Evolutionary conservation across 1,140 invertebrate species (phyloP).

Genomic region (Philaenus spumarius): DNA sequence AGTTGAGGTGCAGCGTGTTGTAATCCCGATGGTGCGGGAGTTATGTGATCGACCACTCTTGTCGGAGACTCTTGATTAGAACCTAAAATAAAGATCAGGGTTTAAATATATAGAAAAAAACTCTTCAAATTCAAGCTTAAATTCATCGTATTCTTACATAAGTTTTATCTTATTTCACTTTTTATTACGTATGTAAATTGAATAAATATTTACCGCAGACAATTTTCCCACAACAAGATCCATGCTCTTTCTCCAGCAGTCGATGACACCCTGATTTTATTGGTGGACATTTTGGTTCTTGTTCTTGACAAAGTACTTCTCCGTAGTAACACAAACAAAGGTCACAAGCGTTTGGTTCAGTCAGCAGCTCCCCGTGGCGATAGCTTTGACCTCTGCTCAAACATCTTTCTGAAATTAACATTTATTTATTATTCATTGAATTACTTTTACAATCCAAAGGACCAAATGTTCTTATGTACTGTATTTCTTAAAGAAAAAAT

Average conservation of each 20-base stretch:
- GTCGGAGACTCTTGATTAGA: slow-evolving; percentile 41
- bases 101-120: too few species aligned
- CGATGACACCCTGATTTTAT: slow-evolving; percentile 43
- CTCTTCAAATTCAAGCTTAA: too few species aligned
- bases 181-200: too few species aligned
- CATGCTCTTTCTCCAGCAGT: slow-evolving; percentile 34
- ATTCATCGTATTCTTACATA: too few species aligned
- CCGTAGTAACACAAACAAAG: slow-evolving; percentile 50
- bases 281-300: slow-evolving; percentile 44
- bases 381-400: slow-evolving; percentile 40
- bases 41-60: slow-evolving; percentile 38
- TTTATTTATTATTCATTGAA: too few species aligned
- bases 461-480: too few species aligned
- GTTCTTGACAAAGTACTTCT: slow-evolving; percentile 46
- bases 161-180: too few species aligned
- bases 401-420: slow-evolving; percentile 35
- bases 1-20: slow-evolving; percentile 27
- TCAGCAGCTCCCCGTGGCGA: slow-evolving; percentile 43
- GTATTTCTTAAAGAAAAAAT: too few species aligned
- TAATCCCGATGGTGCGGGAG: slow-evolving; percentile 31
- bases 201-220: slow-evolving; percentile 44
- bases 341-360: slow-evolving; percentile 42
- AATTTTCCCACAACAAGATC: slow-evolving; percentile 44
- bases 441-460: too few species aligned
- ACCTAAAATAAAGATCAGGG: too few species aligned